A percentile compares a stretch with the other conserved stretches of the same genome.
Conservation (phyloP, 2,888 invertebrate genomes). For the Mystacides longicornis region DNA sequence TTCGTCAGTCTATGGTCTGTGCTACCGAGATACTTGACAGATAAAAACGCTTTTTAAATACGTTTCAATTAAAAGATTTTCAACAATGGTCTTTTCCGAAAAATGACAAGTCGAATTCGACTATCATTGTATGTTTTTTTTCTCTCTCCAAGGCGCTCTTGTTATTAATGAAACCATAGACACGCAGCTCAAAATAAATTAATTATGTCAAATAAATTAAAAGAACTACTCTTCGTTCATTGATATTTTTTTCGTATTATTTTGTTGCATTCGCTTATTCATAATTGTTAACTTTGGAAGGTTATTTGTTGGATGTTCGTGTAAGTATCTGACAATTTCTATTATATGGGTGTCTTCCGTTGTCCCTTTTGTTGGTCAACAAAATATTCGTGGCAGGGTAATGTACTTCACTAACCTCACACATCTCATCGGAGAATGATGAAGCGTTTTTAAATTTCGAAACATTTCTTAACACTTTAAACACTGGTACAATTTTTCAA, state of each 20-base stretch:
- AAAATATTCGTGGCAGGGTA: conserved; percentile 4
- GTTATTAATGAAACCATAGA: conserved; percentile 14
- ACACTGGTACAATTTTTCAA: too few relatives aligned
- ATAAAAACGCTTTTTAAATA: too few relatives aligned
- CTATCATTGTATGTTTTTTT: neutral
- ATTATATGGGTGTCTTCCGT: conserved; percentile 8
- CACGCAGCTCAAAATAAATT: conserved; percentile 23
- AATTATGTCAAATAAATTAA: conserved; percentile 22
- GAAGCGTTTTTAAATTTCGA: conserved; percentile 5
- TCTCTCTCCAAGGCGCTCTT: neutral
- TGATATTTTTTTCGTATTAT: neutral
- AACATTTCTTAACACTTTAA: conserved; percentile 3
- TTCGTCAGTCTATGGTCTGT: too few relatives aligned
- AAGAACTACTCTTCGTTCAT: conserved; percentile 7
- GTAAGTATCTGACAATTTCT: neutral
- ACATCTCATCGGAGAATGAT: conserved; percentile 13
- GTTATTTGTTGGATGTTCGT: neutral
- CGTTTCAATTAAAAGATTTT: neutral
- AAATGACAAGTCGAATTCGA: neutral
- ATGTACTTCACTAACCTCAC: conserved; percentile 13
- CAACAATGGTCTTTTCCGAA: neutral
- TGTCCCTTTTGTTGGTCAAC: conserved; percentile 11
- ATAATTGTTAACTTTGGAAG: neutral
- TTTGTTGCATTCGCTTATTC: neutral
- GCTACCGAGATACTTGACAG: too few relatives aligned